These are phyloP conservation scores for Zophobas atratus DNA, from an alignment of 1,140 invertebrate genomes.

Conservation along the genomic window DNA sequence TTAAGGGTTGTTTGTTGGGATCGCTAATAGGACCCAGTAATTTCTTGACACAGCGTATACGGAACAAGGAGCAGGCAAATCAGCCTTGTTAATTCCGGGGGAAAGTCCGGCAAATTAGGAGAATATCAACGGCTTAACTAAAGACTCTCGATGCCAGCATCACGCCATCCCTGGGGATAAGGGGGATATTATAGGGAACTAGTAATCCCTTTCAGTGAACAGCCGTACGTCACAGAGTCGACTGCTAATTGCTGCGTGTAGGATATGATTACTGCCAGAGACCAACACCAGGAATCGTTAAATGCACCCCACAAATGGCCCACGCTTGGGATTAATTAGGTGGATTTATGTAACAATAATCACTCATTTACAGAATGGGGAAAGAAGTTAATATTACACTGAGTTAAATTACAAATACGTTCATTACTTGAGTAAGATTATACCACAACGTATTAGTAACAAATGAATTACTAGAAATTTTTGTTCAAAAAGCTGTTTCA, in stretches of 20 bases:
- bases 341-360: constrained; percentile 17
- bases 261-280: constrained; percentile 52
- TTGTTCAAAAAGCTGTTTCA: no score
- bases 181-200: constrained; percentile 52
- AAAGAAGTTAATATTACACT: no score
- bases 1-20: constrained; percentile 25
- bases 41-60: constrained; percentile 34
- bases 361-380: not conserved
- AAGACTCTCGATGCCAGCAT: constrained; percentile 54
- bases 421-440: not conserved
- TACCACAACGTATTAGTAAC: not conserved
- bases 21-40: constrained; percentile 14
- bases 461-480: no score
- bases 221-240: constrained; percentile 53
- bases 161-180: constrained; percentile 50
- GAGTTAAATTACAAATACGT: no score
- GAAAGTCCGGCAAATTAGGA: constrained; percentile 60
- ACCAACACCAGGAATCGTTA: constrained; percentile 11
- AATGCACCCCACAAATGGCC: constrained; percentile 29
- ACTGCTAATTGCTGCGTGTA: constrained; percentile 53
- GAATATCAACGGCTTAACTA: constrained; percentile 60
- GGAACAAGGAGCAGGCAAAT: not conserved
- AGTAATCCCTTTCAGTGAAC: constrained; percentile 53
- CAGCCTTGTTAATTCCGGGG: constrained; percentile 51
- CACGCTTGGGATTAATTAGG: constrained; percentile 18